Conservation (phyloP, 2,888 invertebrate genomes). For the Leistus spinibarbis region DNA sequence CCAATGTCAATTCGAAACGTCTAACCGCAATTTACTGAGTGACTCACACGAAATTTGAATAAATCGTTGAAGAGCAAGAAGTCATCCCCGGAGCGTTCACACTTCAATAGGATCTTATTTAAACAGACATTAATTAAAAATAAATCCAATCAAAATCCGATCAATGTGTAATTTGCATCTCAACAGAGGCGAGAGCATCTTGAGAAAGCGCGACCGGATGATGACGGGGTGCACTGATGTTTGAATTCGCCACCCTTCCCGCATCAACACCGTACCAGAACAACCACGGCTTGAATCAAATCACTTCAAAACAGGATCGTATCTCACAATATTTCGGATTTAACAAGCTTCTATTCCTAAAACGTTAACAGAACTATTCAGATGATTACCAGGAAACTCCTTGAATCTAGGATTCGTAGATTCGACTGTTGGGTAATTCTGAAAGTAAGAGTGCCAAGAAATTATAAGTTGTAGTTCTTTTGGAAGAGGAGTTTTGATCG, state of each 20-base stretch:
- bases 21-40: not conserved
- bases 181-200: constrained; percentile 23
- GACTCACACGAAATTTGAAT: not conserved
- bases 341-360: not conserved
- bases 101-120: constrained; percentile 39
- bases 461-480: too few relatives aligned
- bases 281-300: constrained; percentile 1
- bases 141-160: constrained; percentile 50
- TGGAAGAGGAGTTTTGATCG: too few relatives aligned
- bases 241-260: constrained; percentile 6
- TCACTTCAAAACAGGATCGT: constrained; percentile 3
- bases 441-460: too few relatives aligned
- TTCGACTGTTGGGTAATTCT: too few relatives aligned
- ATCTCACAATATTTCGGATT: not conserved
- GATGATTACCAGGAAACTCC: too few relatives aligned
- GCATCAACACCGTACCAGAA: not conserved
- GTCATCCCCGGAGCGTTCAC: constrained; percentile 18
- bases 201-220: constrained; percentile 27
- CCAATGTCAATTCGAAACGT: not conserved
- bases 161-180: constrained; percentile 39
- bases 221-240: constrained; percentile 23
- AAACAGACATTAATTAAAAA: constrained; percentile 50
- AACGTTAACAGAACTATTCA: not conserved
- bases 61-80: constrained; percentile 12
- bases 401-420: too few relatives aligned